Conservation (phyloP, 2,113 vertebrate genomes). For the Castor canadensis region DNA sequence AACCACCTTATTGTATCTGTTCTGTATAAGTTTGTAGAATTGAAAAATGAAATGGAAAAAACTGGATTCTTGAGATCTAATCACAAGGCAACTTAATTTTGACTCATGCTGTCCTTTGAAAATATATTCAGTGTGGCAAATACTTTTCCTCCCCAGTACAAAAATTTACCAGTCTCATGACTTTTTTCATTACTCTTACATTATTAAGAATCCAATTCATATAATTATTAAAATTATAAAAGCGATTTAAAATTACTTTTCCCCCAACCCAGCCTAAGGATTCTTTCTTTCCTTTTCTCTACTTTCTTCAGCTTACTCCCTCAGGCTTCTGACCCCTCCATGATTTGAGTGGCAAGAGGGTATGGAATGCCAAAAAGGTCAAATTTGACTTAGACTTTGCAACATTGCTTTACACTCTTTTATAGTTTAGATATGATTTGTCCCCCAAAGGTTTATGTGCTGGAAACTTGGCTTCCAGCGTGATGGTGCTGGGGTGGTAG, state of each 20-base stretch:
- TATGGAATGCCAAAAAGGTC: neutral
- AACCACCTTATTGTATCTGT: neutral
- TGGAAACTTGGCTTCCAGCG: neutral
- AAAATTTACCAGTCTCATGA: neutral
- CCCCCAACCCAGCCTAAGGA: neutral
- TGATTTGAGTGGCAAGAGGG: neutral
- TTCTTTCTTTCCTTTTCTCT: neutral
- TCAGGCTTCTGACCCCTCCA: neutral
- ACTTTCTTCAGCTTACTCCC: neutral
- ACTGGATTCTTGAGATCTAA: neutral
- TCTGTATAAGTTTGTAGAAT: neutral
- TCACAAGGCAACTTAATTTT: neutral
- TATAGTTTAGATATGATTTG: neutral
- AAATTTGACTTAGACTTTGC: neutral
- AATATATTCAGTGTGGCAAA: neutral
- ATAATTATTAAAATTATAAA: neutral
- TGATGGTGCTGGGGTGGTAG: neutral
- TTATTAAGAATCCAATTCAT: neutral
- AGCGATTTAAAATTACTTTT: neutral
- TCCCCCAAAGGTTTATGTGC: neutral
- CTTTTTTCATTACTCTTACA: conserved; percentile 5
- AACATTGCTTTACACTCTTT: neutral
- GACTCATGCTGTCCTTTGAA: neutral
- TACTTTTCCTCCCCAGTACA: neutral
- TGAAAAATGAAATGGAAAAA: conserved; percentile 11